A percentile compares a stretch with the other conserved stretches of the same genome.
Conservation (phyloP, 2,797 vertebrate genomes). For the Myripristis jacobus region DNA sequence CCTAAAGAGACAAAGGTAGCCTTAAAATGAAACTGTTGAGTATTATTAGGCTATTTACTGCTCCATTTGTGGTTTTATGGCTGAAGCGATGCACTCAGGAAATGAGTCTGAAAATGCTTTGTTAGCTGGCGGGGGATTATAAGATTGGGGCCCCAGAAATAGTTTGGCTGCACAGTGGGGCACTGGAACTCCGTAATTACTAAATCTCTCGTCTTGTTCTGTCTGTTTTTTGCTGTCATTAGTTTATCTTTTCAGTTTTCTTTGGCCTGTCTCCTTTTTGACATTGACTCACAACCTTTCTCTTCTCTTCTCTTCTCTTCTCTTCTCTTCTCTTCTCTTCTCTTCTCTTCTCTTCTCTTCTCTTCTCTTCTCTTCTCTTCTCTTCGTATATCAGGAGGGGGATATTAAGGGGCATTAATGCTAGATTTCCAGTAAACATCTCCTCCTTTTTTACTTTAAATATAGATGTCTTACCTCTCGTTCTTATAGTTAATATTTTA, state of each 20-base stretch:
- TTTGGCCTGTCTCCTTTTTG: too few relatives aligned
- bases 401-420: too few relatives aligned
- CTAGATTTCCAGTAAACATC: too few relatives aligned
- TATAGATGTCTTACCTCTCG: too few relatives aligned
- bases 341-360: too few relatives aligned
- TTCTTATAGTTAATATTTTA: too few relatives aligned
- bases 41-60: constrained; percentile 72
- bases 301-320: neutral
- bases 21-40: constrained; percentile 47
- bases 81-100: constrained; percentile 63
- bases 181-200: constrained; percentile 58
- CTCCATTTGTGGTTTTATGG: constrained; percentile 71
- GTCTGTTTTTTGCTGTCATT: constrained; percentile 32
- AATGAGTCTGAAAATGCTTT: constrained; percentile 77
- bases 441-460: too few relatives aligned
- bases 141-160: constrained; percentile 70
- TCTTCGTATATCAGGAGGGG: too few relatives aligned
- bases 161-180: constrained; percentile 60
- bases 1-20: constrained; percentile 48
- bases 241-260: neutral
- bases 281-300: neutral
- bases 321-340: constrained; percentile 26
- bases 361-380: neutral
- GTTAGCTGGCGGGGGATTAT: constrained; percentile 72
- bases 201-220: constrained; percentile 31